phyloP scores from a whole-genome alignment of 2,797 vertebrate species.

The Periophthalmus magnuspinnatus region DNA sequence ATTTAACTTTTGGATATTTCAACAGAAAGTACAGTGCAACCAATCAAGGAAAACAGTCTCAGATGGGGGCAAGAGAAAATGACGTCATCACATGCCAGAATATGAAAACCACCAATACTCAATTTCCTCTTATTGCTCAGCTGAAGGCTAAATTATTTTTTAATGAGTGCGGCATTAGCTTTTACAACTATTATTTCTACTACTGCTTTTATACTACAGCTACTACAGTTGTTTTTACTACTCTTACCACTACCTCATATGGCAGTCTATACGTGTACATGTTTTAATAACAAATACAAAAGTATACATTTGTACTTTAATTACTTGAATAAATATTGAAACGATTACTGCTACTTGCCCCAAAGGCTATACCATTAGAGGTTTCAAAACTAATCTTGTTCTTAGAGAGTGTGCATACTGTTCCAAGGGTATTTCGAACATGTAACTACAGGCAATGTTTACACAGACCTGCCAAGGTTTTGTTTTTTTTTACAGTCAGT shows the following conservation, averaged over 20 bases:
- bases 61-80: no score
- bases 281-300: background rate
- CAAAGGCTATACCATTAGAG: background rate
- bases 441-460: conserved; percentile 35
- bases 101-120: no score
- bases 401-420: conserved; percentile 22
- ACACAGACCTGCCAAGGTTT: conserved; percentile 32
- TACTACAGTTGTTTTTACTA: background rate
- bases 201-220: background rate
- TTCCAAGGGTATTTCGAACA: conserved; percentile 10
- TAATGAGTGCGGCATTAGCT: background rate
- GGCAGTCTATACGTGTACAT: no score
- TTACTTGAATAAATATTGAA: background rate
- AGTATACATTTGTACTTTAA: background rate
- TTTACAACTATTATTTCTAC: no score
- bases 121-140: no score
- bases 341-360: background rate
- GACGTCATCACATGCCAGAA: no score
- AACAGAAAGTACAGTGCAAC: no score
- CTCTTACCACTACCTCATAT: background rate
- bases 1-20: no score
- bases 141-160: background rate
- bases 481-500: background rate
- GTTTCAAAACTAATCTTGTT: conserved; percentile 4
- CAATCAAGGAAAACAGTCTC: no score